Conservation (phyloP, 1,140 invertebrate genomes). For the Metopolophium dirhodum region DNA sequence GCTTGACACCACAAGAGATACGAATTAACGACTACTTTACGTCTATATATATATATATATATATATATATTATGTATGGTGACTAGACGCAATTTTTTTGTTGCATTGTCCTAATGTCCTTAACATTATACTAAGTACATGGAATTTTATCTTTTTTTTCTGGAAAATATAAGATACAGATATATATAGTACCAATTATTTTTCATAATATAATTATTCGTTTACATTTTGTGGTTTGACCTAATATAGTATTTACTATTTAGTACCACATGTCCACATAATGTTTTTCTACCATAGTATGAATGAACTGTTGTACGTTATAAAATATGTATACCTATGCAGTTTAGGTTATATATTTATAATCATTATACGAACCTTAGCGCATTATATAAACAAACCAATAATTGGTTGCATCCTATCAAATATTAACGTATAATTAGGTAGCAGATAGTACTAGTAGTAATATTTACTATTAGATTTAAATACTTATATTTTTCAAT, state of each 20-base stretch:
- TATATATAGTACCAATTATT: not conserved
- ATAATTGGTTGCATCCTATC: not conserved
- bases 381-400: not conserved
- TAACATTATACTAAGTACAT: not conserved
- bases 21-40: not conserved
- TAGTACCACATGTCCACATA: not conserved
- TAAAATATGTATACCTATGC: not conserved
- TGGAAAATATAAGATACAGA: not conserved
- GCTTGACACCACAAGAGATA: not conserved
- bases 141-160: not conserved
- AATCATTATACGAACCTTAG: not conserved
- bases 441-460: not conserved
- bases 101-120: not conserved
- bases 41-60: not conserved
- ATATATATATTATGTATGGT: not conserved
- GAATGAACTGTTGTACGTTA: not conserved
- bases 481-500: not conserved
- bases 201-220: not conserved
- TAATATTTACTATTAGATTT: too few species aligned
- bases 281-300: not conserved
- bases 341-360: not conserved
- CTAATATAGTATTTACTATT: not conserved
- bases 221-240: not conserved
- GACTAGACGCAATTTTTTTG: not conserved
- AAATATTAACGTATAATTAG: not conserved